Evolutionary conservation across 2,888 invertebrate genomes (phyloP), one percentile per base, ranked within the genome.

Genomic region (Plebejus melissa): DNA sequence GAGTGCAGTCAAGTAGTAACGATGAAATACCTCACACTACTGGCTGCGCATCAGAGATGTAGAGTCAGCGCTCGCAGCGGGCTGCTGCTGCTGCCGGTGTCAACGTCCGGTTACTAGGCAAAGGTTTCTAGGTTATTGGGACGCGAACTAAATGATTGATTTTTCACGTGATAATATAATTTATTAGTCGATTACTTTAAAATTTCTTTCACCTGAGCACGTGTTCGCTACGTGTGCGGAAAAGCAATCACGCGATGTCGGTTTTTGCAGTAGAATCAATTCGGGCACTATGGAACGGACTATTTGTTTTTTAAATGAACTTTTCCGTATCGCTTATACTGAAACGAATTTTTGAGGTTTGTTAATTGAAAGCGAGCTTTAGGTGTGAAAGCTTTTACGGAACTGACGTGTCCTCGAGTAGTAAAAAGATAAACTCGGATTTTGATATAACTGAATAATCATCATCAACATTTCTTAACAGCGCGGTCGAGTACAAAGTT

Each of bases 281-380:
- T 70, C 41, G 41, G 38, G 7, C 4, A 11, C 9, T 7, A 41
- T n/a, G 69, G n/a, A 5, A 28, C 69, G 69, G 36, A 2, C 38
- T 69, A n/a, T 69, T 69, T 38, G 69, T 69, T 69, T 69, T 70
- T n/a, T 11, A 41, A 41, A 70, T 41, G 41, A 22, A 70, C 41
- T 70, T 70, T 70, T 70, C 41, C 41, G 41, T 70, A 41, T 70
- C 70, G 70, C 22, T 41, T 70, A 22, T 9, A 41, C 28, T 22
- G 28, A 70, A 70, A 41, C 70, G 38, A 70, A n/a, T 41, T 70
- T 70, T 70, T 70, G 70, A 22, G 41, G 41, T 41, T 70, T 41
- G 70, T 70, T 38, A 22, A 70, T 70, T 70, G 41, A 70, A 70
- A 41, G 70, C 70, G n/a, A 70, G 70, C 41, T 69, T 69, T 69